phyloP scores from a whole-genome alignment of 2,113 vertebrate species.

The Gambusia holbrooki region DNA sequence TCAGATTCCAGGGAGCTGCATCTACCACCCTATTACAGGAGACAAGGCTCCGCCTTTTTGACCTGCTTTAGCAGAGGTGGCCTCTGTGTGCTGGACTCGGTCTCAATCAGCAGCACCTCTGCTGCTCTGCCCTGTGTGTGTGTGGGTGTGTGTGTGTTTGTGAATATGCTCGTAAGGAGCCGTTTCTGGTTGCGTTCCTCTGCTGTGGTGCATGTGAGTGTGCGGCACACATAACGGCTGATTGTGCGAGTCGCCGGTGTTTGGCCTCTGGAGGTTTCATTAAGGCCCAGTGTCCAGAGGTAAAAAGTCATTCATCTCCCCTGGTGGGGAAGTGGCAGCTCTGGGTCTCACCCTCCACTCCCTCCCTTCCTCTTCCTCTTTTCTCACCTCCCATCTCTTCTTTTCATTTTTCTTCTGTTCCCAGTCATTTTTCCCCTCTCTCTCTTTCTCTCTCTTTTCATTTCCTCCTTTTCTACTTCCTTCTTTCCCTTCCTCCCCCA shows the following conservation, averaged over 20 bases:
- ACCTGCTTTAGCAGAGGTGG: slow-evolving; percentile 68
- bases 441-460: slow-evolving; percentile 37
- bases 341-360: slow-evolving; percentile 54
- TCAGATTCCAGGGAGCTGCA: background rate
- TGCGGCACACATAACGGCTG: slow-evolving; percentile 20
- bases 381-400: slow-evolving; percentile 39
- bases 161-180: slow-evolving; percentile 13
- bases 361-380: slow-evolving; percentile 26
- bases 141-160: slow-evolving; percentile 30
- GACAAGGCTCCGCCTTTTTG: slow-evolving; percentile 46
- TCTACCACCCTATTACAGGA: slow-evolving; percentile 51
- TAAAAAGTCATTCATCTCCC: slow-evolving; percentile 85
- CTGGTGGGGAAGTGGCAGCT: slow-evolving; percentile 79
- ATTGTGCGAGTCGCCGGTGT: slow-evolving; percentile 74
- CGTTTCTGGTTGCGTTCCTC: slow-evolving; percentile 13
- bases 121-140: slow-evolving; percentile 32
- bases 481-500: slow-evolving; percentile 28
- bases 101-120: slow-evolving; percentile 10
- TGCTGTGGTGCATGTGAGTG: slow-evolving; percentile 22
- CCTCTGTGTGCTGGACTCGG: slow-evolving; percentile 26
- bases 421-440: slow-evolving; percentile 13
- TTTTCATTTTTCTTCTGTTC: slow-evolving; percentile 40
- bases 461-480: slow-evolving; percentile 36
- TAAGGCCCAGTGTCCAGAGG: slow-evolving; percentile 83
- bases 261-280: slow-evolving; percentile 86